A percentile compares a stretch with the other conserved stretches of the same genome.
phyloP scores from a whole-genome alignment of 2,113 vertebrate genomes.

The Nerophis lumbriciformis region DNA sequence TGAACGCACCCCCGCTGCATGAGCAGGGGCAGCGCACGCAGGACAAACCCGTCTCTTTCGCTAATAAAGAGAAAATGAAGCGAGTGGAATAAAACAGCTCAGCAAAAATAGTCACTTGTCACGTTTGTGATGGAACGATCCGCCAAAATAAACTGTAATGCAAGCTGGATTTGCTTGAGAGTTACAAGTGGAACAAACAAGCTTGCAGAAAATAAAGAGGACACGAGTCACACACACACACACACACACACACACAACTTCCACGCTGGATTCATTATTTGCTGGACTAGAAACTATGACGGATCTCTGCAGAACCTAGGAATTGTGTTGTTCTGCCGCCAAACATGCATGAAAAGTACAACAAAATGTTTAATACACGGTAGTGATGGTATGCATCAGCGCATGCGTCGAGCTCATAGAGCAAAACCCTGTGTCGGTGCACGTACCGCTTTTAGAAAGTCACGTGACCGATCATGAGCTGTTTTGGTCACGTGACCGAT shows the following conservation, averaged over 20 bases:
- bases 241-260: neutral
- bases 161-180: neutral
- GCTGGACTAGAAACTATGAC: too few species aligned
- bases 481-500: too few species aligned
- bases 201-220: neutral
- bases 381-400: too few species aligned
- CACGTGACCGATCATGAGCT: too few species aligned
- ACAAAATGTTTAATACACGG: too few species aligned
- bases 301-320: too few species aligned
- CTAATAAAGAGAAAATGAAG: constrained; percentile 28
- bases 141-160: neutral
- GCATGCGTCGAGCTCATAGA: too few species aligned
- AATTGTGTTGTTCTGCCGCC: too few species aligned
- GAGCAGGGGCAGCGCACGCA: neutral
- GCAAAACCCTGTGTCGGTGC: too few species aligned
- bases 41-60: constrained; percentile 27
- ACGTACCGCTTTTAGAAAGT: too few species aligned
- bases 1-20: constrained; percentile 8
- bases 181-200: constrained; percentile 1
- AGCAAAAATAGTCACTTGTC: constrained; percentile 30
- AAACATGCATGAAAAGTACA: too few species aligned
- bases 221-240: neutral
- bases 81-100: constrained; percentile 15
- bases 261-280: neutral
- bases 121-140: constrained; percentile 18